phyloP scores from a whole-genome alignment of 2,113 vertebrate genomes.

The Chlorodrepanis virens region DNA sequence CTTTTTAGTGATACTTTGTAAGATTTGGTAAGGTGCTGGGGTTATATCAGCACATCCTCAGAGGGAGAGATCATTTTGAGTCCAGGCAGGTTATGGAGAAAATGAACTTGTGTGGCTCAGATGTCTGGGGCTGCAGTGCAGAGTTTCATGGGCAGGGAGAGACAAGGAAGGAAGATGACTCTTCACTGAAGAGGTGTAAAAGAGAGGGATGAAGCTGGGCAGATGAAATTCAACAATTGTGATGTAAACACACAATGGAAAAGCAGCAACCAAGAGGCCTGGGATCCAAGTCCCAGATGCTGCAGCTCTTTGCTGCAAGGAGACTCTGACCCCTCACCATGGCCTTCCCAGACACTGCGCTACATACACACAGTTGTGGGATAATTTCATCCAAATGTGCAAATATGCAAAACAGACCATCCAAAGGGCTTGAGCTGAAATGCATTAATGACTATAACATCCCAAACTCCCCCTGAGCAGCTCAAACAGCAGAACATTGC shows the following conservation, averaged over 20 bases:
- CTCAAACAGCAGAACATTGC: not conserved
- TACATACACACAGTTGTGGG: fast-evolving
- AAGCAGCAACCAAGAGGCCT: not conserved
- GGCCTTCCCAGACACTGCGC: not conserved
- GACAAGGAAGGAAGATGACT: not conserved
- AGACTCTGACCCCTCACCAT: not conserved
- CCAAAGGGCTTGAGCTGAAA: not conserved
- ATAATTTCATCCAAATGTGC: not conserved
- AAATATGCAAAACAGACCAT: not conserved
- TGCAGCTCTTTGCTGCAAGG: not conserved
- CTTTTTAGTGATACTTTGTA: not conserved
- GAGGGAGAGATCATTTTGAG: not conserved
- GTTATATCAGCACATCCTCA: not conserved
- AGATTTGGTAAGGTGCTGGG: not conserved
- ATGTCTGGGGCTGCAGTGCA: not conserved
- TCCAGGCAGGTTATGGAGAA: not conserved
- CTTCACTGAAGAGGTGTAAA: not conserved
- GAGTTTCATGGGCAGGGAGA: not conserved
- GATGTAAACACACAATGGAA: not conserved
- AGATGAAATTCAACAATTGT: not conserved
- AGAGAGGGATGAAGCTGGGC: not conserved
- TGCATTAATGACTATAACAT: not conserved
- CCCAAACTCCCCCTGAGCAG: not conserved
- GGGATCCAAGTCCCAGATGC: not conserved
- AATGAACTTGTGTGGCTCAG: not conserved